Conservation (phyloP, 2,113 vertebrate species). For the Cricetomys ansorgei region DNA sequence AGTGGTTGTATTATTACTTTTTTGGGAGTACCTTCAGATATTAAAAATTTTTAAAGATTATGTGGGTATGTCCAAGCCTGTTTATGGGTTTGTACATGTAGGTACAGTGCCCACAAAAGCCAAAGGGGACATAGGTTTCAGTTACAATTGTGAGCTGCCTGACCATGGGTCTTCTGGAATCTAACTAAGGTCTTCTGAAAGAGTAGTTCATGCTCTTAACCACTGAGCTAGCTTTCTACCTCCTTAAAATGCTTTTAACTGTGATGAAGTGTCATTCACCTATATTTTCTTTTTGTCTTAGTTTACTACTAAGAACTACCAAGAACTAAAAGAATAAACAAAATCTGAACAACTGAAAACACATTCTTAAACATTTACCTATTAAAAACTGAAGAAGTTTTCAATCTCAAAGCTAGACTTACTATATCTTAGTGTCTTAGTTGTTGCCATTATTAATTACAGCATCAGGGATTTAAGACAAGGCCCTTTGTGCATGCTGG, state of each 20-base stretch:
- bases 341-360: conserved; percentile 35
- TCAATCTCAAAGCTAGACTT: conserved; percentile 44
- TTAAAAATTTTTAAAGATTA: neutral
- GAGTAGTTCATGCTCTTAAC: neutral
- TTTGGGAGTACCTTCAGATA: neutral
- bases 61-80: neutral
- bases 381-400: neutral
- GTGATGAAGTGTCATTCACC: neutral
- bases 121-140: neutral
- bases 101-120: neutral
- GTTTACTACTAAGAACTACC: neutral
- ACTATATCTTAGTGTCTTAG: neutral
- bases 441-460: neutral
- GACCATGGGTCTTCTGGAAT: neutral
- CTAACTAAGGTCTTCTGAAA: neutral
- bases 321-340: conserved; percentile 20
- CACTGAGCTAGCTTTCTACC: neutral
- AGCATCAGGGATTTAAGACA: neutral
- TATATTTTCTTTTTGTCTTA: neutral
- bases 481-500: neutral
- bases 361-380: conserved; percentile 37
- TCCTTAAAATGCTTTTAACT: neutral
- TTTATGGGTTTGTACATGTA: neutral
- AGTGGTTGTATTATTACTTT: neutral
- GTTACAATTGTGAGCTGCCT: neutral